Percentiles rank a stretch among this genome's conserved stretches.
These are phyloP conservation scores for Papilio machaon DNA, from an alignment of 1,140 invertebrate species.

Conservation along the genomic window DNA sequence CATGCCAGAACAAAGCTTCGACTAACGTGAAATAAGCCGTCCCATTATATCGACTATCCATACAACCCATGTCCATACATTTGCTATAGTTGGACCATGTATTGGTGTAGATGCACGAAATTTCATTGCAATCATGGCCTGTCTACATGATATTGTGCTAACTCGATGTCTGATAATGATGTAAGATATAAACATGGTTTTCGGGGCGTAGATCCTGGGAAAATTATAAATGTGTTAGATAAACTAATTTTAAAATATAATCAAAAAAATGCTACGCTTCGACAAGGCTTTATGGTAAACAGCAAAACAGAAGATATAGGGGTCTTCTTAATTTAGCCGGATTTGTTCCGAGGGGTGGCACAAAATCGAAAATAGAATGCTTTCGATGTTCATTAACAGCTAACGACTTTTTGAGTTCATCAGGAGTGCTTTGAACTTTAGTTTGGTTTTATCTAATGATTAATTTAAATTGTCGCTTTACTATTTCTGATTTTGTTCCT, in stretches of 20 bases:
- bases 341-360: conserved; percentile 28
- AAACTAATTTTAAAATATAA: conserved; percentile 1
- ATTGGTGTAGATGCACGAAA: conserved; percentile 36
- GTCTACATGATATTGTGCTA: conserved; percentile 44
- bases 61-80: conserved; percentile 41
- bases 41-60: conserved; percentile 33
- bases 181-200: not conserved
- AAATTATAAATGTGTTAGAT: conserved; percentile 10
- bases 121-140: conserved; percentile 20
- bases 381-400: conserved; percentile 35
- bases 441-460: conserved; percentile 35
- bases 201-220: conserved; percentile 24
- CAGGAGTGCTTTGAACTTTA: conserved; percentile 29
- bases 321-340: conserved; percentile 20
- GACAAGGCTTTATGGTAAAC: conserved; percentile 24
- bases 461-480: conserved; percentile 13
- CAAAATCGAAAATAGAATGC: conserved; percentile 38
- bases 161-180: conserved; percentile 18
- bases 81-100: conserved; percentile 36
- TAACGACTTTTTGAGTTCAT: conserved; percentile 32
- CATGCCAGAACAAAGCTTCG: conserved; percentile 20
- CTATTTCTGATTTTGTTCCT: conserved; percentile 35
- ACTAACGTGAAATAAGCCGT: conserved; percentile 37
- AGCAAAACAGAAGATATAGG: conserved; percentile 16
- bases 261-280: conserved; percentile 34